phyloP scores from a whole-genome alignment of 2,113 vertebrate genomes.

The Chionodraco myersi region DNA sequence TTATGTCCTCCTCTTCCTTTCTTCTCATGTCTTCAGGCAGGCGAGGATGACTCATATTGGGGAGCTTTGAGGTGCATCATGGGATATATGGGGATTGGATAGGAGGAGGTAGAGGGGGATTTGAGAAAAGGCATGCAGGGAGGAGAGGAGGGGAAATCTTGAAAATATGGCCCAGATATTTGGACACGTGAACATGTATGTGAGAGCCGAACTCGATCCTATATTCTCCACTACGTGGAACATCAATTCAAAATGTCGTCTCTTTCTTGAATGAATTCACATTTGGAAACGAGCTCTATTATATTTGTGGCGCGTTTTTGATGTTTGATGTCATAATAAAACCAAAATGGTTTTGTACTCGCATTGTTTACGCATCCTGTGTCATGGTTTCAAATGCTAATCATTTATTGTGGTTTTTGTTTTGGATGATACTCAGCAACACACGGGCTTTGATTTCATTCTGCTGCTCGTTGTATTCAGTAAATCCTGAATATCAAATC shows the following conservation, averaged over 20 bases:
- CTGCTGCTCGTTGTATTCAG: background rate
- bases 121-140: no score
- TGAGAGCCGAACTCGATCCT: background rate
- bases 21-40: constrained; percentile 4
- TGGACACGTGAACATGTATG: background rate
- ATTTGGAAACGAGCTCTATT: background rate
- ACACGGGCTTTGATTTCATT: constrained; percentile 40
- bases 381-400: constrained; percentile 41
- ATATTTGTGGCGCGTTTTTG: background rate
- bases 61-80: constrained; percentile 5
- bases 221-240: no score
- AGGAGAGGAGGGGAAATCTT: background rate
- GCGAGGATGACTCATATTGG: constrained; percentile 12
- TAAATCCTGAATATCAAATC: background rate
- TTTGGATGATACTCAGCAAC: constrained; percentile 4
- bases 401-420: background rate
- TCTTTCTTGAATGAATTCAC: background rate
- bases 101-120: background rate
- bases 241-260: background rate
- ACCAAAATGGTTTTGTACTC: background rate
- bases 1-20: background rate
- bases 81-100: background rate
- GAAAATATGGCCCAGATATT: background rate
- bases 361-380: background rate
- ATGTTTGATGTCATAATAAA: constrained; percentile 43